Evolutionary conservation across 2,797 vertebrate species (phyloP).

Genomic region (Enteromius anoplus): DNA sequence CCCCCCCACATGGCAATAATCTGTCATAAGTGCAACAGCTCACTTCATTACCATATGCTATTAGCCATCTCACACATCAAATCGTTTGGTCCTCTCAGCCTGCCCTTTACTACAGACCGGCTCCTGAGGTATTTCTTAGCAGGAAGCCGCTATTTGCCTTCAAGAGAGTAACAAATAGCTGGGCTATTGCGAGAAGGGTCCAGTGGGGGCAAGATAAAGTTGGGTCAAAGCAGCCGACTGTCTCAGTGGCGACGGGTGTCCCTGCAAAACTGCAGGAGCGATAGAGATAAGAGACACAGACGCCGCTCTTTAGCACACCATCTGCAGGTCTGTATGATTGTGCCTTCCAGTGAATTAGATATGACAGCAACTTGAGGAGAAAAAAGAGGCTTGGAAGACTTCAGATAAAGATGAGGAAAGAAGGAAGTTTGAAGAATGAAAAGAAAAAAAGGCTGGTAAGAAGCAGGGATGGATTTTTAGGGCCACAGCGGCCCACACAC

Average conservation of each 20-base stretch:
- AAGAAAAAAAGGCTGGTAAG: background rate
- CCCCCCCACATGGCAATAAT: background rate
- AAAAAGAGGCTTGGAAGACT: conserved; percentile 26
- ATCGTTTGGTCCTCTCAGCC: conserved; percentile 35
- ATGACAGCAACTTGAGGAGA: conserved; percentile 45
- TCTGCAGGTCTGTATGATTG: conserved; percentile 46
- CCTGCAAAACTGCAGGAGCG: conserved; percentile 21
- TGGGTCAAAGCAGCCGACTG: conserved; percentile 31
- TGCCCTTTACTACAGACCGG: conserved; percentile 44
- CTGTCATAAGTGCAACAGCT: conserved; percentile 7
- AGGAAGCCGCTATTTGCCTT: conserved; percentile 32
- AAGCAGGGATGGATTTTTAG: background rate
- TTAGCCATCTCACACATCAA: conserved; percentile 30
- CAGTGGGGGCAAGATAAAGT: conserved; percentile 51
- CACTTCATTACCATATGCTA: conserved; percentile 44
- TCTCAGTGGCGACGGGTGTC: conserved; percentile 7
- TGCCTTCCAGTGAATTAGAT: conserved; percentile 48
- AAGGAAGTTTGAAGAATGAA: background rate
- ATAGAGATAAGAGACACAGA: conserved; percentile 43
- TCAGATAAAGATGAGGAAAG: conserved; percentile 26
- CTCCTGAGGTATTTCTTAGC: conserved; percentile 23
- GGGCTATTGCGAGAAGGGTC: conserved; percentile 9
- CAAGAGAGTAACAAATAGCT: conserved; percentile 40
- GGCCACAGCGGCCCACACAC: background rate
- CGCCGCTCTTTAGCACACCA: conserved; percentile 13